Percentiles rank a stretch among this genome's conserved stretches.
Conservation (phyloP, 2,888 invertebrate genomes). For the Mimumesa dahlbomi region DNA sequence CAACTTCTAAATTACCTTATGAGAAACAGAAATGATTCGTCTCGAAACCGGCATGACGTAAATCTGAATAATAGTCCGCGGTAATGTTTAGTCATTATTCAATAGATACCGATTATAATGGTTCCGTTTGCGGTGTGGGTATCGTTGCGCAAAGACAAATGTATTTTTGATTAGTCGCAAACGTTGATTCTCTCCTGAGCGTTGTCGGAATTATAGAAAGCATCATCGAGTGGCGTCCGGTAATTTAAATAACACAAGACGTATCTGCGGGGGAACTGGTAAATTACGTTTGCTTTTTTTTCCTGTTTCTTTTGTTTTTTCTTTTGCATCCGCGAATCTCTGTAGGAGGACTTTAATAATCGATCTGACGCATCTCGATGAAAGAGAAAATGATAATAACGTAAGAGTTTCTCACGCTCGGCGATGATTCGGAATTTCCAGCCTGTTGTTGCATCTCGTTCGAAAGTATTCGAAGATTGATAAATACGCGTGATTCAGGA, state of each 20-base stretch:
- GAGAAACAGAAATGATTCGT: not conserved
- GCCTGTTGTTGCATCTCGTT: constrained; percentile 16
- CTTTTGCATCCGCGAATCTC: too few species aligned
- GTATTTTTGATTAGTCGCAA: constrained; percentile 27
- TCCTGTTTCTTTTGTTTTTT: too few species aligned
- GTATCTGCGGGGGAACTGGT: not conserved
- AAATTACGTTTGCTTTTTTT: too few species aligned
- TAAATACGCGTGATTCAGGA: constrained; percentile 55
- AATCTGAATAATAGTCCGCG: constrained; percentile 6
- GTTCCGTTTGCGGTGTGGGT: not conserved
- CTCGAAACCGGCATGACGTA: not conserved
- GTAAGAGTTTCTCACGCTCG: constrained; percentile 48
- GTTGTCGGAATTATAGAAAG: constrained; percentile 1
- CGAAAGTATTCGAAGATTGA: constrained; percentile 40
- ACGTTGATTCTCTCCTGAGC: not conserved
- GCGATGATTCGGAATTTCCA: constrained; percentile 42
- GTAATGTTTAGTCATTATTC: constrained; percentile 11
- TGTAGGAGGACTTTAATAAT: too few species aligned
- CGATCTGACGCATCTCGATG: constrained; percentile 3
- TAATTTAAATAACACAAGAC: constrained; percentile 27
- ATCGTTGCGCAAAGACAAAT: constrained; percentile 44
- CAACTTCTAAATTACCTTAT: constrained; percentile 5
- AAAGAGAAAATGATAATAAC: not conserved
- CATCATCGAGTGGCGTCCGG: not conserved
- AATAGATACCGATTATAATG: constrained; percentile 8